Evolutionary conservation across 2,797 vertebrate genomes (phyloP), one percentile per base, ranked within the genome.

Genomic region (Myotis findleyi): DNA sequence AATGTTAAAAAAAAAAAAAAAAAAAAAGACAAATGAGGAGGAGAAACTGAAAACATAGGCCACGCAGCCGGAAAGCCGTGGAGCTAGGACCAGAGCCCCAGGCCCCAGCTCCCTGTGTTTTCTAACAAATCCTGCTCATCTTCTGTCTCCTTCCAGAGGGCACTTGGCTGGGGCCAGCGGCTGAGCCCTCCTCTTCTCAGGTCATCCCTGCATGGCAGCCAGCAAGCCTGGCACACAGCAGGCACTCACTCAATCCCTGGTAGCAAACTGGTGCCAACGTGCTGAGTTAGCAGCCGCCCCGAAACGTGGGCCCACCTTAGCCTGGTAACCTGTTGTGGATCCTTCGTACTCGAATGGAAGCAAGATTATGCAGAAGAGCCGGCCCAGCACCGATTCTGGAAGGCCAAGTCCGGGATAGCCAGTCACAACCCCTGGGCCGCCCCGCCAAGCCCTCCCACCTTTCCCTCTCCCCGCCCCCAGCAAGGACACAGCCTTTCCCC

Each of bases 311-410:
- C 9, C 38, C 36, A 0, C 13, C 2, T 25, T 6, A 14, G 11
- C 27, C 57, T 8, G 3, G 33, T 2, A 18, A 1, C 71, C 13
- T 4, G 5, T 2, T 0, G 1, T 2, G 17, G 25, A 33, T 59
- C 62, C 64, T 8, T 44, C 53, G 4, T 21, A 36, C 53, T 3
- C 3, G 21, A 86, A 23, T 0, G 8, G 27, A 38, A 36, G n/a
- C 5, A 10, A n/a, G 38, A 27, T 87, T 20, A 3, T 1, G 4
- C 7, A 8, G 16, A 62, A 66, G 14, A 51, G n/a, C 71, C 21
- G 6, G 71, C 17, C 55, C 36, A 33, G 12, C 1, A 0, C 51
- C 2, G n/a, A 8, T 11, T 21, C 69, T 38, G 21, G 25, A 76
- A 76, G 33, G 11, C 8, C 14, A 57, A 30, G 59, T 17, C 12